These are phyloP conservation scores for Podargus strigoides DNA, from an alignment of 2,797 vertebrate species.

Conservation along the genomic window DNA sequence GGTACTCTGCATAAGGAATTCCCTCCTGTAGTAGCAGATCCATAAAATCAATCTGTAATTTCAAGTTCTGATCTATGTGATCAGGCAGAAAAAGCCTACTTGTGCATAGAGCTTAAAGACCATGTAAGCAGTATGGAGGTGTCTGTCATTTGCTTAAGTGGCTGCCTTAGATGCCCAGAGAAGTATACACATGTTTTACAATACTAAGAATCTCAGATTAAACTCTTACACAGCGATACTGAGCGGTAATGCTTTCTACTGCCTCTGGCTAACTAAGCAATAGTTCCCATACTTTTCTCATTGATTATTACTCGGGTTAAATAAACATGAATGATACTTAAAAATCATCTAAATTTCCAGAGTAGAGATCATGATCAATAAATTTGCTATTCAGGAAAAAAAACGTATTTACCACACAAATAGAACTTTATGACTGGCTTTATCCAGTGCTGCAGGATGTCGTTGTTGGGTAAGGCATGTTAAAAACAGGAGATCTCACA, in stretches of 20 bases:
- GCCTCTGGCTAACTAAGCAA: not conserved
- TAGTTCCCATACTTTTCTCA: not conserved
- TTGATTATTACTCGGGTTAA: not conserved
- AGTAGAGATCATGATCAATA: not conserved
- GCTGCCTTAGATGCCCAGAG: not conserved
- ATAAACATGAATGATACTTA: not conserved
- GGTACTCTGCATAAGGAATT: not conserved
- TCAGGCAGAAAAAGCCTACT: not conserved
- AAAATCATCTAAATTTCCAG: not conserved
- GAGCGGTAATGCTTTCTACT: not conserved
- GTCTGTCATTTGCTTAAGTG: not conserved
- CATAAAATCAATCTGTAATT: not conserved
- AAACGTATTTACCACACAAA: not conserved
- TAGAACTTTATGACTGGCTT: not conserved
- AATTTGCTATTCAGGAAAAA: not conserved
- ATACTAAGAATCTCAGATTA: not conserved
- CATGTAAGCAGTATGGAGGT: not conserved
- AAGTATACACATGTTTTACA: not conserved
- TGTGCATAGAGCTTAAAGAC: not conserved
- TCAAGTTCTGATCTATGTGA: not conserved
- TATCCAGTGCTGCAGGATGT: not conserved
- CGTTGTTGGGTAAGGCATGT: not conserved
- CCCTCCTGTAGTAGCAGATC: not conserved
- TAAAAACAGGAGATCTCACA: not conserved
- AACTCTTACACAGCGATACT: not conserved